Conservation (phyloP, 2,113 vertebrate genomes). For the Sus scrofa region DNA sequence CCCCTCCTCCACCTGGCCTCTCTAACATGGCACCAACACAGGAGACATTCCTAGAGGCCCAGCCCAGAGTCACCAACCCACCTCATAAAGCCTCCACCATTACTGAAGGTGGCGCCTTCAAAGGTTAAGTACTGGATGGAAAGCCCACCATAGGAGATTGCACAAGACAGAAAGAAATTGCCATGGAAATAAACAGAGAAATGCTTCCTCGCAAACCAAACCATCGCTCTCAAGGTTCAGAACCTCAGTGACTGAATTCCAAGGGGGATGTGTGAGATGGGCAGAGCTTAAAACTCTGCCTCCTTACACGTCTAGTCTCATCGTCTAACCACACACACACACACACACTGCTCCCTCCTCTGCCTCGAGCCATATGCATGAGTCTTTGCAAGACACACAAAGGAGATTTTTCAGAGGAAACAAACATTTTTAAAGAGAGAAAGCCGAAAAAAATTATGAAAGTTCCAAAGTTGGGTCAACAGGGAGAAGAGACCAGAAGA, state of each 20-base stretch:
- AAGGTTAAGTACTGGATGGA: neutral
- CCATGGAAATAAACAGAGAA: neutral
- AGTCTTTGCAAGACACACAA: neutral
- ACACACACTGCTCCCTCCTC: neutral
- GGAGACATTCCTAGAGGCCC: neutral
- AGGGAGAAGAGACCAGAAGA: neutral
- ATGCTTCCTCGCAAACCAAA: neutral
- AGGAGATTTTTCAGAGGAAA: neutral
- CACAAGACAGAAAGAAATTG: neutral
- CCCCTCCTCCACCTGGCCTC: neutral
- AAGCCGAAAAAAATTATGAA: neutral
- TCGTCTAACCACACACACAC: neutral
- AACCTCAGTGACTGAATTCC: neutral
- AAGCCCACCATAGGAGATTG: neutral
- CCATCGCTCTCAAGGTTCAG: neutral
- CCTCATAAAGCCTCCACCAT: neutral
- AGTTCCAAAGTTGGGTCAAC: neutral
- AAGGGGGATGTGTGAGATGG: neutral
- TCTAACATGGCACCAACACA: neutral
- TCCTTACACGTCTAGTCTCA: neutral
- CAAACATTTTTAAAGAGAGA: neutral
- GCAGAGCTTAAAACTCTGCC: neutral
- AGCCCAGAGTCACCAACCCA: neutral
- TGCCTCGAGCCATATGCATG: neutral
- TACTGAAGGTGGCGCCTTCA: no score